These are phyloP conservation scores for Drosophila borborema DNA, from an alignment of 2,888 invertebrate genomes.

Conservation along the genomic window DNA sequence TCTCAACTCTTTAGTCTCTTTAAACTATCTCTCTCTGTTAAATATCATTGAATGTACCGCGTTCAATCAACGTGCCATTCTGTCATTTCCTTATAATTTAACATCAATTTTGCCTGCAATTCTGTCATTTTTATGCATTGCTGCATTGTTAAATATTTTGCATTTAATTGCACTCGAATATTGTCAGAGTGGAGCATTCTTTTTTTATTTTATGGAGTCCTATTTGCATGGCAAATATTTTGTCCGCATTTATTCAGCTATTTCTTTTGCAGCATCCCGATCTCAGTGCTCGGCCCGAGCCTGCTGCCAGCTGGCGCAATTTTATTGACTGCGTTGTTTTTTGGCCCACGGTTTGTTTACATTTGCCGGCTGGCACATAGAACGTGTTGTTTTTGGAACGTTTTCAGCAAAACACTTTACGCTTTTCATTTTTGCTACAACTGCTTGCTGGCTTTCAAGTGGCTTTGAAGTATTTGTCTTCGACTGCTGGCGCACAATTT, in stretches of 20 bases:
- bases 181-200: slow-evolving; percentile 27
- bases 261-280: slow-evolving; percentile 19
- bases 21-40: neutral
- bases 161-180: slow-evolving; percentile 75
- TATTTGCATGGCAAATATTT: slow-evolving; percentile 77
- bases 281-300: neutral
- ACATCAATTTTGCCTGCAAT: slow-evolving; percentile 28
- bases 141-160: slow-evolving; percentile 71
- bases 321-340: slow-evolving; percentile 69
- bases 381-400: slow-evolving; percentile 76
- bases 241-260: slow-evolving; percentile 53
- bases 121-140: slow-evolving; percentile 45
- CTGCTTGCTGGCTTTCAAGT: slow-evolving; percentile 71
- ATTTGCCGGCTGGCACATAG: slow-evolving; percentile 38
- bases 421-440: slow-evolving; percentile 69
- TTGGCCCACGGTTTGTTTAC: slow-evolving; percentile 63
- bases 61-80: slow-evolving; percentile 46
- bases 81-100: slow-evolving; percentile 42
- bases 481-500: slow-evolving; percentile 52
- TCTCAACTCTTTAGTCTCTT: neutral
- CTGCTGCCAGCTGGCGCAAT: slow-evolving; percentile 59
- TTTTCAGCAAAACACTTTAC: slow-evolving; percentile 80
- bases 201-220: slow-evolving; percentile 16
- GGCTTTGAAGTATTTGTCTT: slow-evolving; percentile 60
- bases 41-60: slow-evolving; percentile 12